phyloP scores from a whole-genome alignment of 2,797 vertebrate species.

The Platalea minor region DNA sequence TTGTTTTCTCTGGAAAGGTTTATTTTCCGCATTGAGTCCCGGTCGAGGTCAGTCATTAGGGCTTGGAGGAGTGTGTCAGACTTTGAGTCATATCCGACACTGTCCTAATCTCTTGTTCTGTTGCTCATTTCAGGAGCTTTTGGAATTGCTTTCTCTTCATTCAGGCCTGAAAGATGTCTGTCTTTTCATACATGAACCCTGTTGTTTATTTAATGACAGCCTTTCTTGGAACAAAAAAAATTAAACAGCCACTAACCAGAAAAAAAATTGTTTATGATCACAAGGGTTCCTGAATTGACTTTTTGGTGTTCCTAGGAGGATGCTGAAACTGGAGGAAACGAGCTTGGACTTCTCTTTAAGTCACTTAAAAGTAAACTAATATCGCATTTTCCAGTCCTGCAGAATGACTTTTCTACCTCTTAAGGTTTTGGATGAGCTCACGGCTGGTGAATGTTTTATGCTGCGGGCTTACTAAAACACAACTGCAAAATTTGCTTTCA shows the following conservation, averaged over 20 bases:
- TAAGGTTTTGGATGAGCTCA: slow-evolving; percentile 16
- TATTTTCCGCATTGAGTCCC: background rate
- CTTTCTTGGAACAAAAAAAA: slow-evolving; percentile 25
- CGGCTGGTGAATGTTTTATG: background rate
- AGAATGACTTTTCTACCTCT: background rate
- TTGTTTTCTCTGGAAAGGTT: background rate
- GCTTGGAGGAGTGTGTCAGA: background rate
- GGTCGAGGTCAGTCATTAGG: background rate
- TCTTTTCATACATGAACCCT: background rate
- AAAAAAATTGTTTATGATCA: background rate
- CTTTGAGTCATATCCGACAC: background rate
- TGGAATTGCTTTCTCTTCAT: background rate
- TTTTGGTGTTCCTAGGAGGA: background rate
- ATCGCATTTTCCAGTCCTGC: slow-evolving; percentile 38
- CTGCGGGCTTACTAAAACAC: background rate
- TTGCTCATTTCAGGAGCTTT: background rate
- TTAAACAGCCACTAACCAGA: background rate
- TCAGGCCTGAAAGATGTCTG: background rate
- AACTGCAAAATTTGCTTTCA: background rate
- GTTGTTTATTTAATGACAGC: slow-evolving; percentile 37
- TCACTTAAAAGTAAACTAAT: background rate
- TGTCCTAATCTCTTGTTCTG: background rate
- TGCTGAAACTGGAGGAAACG: background rate
- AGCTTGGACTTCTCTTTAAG: background rate
- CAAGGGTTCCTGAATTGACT: background rate